A percentile compares a stretch with the other conserved stretches of the same genome.
Evolutionary conservation across 2,113 vertebrate genomes (phyloP).

Genomic region (Stigmatopora argus): DNA sequence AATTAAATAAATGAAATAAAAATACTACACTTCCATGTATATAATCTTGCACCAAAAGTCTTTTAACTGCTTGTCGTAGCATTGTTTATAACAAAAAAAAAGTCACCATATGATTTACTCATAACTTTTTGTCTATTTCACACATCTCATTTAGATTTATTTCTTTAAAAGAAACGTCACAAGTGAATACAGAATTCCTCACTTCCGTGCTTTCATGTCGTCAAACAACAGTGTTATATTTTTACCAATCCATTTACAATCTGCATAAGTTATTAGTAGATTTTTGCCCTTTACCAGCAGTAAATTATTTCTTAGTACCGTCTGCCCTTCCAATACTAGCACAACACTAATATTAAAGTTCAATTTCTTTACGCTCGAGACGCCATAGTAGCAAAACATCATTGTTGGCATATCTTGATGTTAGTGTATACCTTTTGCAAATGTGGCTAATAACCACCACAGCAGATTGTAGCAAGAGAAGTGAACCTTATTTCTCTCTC

Average conservation of each 20-base stretch:
- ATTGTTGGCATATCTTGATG: not conserved
- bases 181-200: not conserved
- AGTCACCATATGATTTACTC: too few relatives aligned
- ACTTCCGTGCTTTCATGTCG: not conserved
- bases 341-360: not conserved
- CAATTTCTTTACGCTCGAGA: not conserved
- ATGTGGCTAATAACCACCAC: constrained; percentile 1
- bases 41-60: too few relatives aligned
- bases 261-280: too few relatives aligned
- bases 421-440: not conserved
- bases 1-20: too few relatives aligned
- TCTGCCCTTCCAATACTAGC: not conserved
- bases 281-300: too few relatives aligned
- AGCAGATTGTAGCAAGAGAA: constrained; percentile 11
- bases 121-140: too few relatives aligned
- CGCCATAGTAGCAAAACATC: not conserved
- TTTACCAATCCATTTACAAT: too few relatives aligned
- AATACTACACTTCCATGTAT: too few relatives aligned
- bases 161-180: not conserved
- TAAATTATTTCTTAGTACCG: too few relatives aligned
- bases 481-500: constrained; percentile 18
- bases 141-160: not conserved
- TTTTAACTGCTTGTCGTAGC: too few relatives aligned
- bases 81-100: too few relatives aligned
- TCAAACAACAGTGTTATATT: not conserved